A percentile compares a stretch with the other conserved stretches of the same genome.
Evolutionary conservation across 2,888 invertebrate genomes (phyloP).

Genomic region (Xiphydria camelus): DNA sequence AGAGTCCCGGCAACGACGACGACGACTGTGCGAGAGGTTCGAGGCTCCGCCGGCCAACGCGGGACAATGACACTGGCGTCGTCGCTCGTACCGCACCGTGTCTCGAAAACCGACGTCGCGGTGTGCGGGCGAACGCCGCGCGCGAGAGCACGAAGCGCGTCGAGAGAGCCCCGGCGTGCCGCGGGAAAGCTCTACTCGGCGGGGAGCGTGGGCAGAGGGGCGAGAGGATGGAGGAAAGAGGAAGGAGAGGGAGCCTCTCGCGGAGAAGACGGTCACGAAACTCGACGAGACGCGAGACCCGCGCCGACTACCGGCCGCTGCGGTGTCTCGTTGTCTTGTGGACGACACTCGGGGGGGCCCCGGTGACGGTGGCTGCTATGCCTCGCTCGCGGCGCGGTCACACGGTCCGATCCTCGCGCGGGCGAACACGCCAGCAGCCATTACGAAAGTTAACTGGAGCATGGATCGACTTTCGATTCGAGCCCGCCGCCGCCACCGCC

Average conservation of each 20-base stretch:
- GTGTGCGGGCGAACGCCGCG: not conserved
- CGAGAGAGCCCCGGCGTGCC: not conserved
- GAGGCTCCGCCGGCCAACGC: not conserved
- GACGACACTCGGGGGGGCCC: too few species aligned
- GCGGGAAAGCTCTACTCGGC: not conserved
- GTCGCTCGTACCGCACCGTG: too few species aligned
- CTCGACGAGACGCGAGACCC: too few species aligned
- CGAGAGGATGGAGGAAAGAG: too few species aligned
- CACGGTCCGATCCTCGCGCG: not conserved
- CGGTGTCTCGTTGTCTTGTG: too few species aligned
- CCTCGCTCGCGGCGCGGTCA: not conserved
- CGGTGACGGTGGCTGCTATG: too few species aligned
- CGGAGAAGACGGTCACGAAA: too few species aligned
- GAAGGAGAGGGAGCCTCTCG: too few species aligned
- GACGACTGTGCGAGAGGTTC: too few species aligned
- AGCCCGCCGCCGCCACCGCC: not conserved
- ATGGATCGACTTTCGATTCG: constrained; percentile 41
- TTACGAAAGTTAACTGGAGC: constrained; percentile 41
- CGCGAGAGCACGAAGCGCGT: not conserved
- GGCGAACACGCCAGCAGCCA: constrained; percentile 11
- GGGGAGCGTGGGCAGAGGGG: too few species aligned
- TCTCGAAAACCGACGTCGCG: not conserved
- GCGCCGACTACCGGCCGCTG: too few species aligned
- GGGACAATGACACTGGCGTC: constrained; percentile 6
- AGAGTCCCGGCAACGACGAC: too few species aligned